phyloP scores from a whole-genome alignment of 2,113 vertebrate species.

The Ursus arctos region DNA sequence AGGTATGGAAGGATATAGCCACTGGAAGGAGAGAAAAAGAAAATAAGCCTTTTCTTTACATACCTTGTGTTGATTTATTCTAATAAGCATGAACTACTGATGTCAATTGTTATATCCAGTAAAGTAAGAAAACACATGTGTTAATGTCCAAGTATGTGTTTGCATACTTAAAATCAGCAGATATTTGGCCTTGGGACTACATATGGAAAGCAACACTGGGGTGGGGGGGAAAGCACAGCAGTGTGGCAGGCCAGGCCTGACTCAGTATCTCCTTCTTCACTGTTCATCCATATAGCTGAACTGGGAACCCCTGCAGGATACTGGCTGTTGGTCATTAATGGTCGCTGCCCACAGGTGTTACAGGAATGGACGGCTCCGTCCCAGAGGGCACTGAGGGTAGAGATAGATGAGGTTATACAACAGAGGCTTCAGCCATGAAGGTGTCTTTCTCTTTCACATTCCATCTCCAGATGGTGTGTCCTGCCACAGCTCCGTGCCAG shows the following conservation, averaged over 20 bases:
- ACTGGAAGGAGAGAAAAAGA: not conserved
- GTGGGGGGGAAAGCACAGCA: not conserved
- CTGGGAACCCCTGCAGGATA: not conserved
- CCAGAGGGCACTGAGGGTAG: not conserved
- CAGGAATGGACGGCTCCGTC: not conserved
- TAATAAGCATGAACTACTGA: not conserved
- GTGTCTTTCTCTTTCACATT: not conserved
- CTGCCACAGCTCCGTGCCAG: not conserved
- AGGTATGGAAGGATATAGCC: not conserved
- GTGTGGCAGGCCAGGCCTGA: not conserved
- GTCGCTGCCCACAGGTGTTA: not conserved
- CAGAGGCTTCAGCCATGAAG: not conserved
- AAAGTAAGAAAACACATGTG: conserved; percentile 19
- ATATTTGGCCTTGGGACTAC: not conserved
- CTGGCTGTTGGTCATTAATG: not conserved
- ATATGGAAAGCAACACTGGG: not conserved
- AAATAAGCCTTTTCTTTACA: not conserved
- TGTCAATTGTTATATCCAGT: conserved; percentile 13
- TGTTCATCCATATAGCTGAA: not conserved
- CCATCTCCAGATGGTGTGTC: not conserved
- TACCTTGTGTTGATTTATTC: not conserved
- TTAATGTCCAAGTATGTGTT: not conserved
- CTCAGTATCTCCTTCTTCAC: not conserved
- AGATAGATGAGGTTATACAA: not conserved
- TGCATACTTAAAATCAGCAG: not conserved